Conservation (phyloP, 2,113 vertebrate species). For the Zosterops japonicus region DNA sequence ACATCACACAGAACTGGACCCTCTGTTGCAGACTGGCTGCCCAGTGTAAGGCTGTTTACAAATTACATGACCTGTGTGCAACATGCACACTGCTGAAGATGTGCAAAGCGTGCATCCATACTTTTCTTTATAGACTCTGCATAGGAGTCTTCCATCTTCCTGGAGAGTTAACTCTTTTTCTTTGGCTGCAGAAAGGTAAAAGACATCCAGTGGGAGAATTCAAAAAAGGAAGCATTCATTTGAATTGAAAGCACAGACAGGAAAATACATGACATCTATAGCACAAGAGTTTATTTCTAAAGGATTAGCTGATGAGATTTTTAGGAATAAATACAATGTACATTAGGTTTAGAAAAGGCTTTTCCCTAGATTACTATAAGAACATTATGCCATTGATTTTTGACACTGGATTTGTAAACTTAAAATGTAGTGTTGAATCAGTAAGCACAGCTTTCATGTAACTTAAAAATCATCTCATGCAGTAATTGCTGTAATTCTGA, state of each 20-base stretch:
- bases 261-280: slow-evolving; percentile 43
- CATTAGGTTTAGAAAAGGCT: slow-evolving; percentile 58
- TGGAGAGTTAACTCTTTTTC: neutral
- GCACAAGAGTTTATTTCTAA: slow-evolving; percentile 61
- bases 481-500: neutral
- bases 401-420: slow-evolving; percentile 55
- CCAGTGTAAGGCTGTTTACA: neutral
- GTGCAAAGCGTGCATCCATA: neutral
- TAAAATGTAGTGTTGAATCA: slow-evolving; percentile 52
- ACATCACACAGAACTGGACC: neutral
- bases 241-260: slow-evolving; percentile 37
- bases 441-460: neutral
- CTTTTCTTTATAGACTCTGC: neutral
- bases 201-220: neutral
- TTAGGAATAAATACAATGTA: slow-evolving; percentile 59
- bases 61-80: neutral
- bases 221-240: slow-evolving; percentile 12
- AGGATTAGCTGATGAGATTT: slow-evolving; percentile 64
- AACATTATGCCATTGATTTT: slow-evolving; percentile 67
- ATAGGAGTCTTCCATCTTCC: neutral
- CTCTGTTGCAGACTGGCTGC: neutral
- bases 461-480: slow-evolving; percentile 9
- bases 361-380: slow-evolving; percentile 56
- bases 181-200: neutral
- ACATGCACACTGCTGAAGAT: neutral